phyloP scores from a whole-genome alignment of 2,888 invertebrate species.

The Dascillus cervinus region DNA sequence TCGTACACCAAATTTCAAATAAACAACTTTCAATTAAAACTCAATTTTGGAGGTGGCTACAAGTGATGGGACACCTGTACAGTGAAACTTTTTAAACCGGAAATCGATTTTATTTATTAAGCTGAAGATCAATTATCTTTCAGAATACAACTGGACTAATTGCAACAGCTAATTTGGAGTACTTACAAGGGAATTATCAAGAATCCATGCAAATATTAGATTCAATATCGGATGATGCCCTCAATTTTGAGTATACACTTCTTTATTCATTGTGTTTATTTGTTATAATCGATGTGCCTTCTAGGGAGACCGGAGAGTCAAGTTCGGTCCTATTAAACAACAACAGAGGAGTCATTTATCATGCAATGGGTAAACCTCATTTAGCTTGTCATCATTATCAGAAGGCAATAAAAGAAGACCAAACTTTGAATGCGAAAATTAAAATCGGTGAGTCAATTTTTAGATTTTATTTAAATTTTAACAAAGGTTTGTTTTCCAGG shows the following conservation, averaged over 20 bases:
- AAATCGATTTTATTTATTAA: no score
- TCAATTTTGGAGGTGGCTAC: no score
- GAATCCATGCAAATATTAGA: conserved; percentile 54
- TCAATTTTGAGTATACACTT: neutral
- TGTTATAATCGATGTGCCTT: conserved; percentile 7
- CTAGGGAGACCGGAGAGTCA: conserved; percentile 53
- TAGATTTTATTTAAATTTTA: no score
- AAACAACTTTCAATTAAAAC: no score
- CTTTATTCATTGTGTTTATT: neutral
- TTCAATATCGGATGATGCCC: no score
- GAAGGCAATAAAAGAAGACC: conserved; percentile 69
- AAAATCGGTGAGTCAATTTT: no score
- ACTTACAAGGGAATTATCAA: conserved; percentile 54
- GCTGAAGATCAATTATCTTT: conserved; percentile 24
- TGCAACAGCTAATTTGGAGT: conserved; percentile 57
- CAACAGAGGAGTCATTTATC: conserved; percentile 74
- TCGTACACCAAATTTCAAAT: no score
- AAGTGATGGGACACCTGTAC: no score
- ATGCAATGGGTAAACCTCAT: conserved; percentile 73
- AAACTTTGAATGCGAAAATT: no score
- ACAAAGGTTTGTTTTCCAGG: conserved; percentile 23
- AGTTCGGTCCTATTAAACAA: conserved; percentile 63
- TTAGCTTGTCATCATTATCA: conserved; percentile 73
- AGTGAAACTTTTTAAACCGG: no score
- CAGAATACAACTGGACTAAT: conserved; percentile 49